These are phyloP conservation scores for Cygnus olor DNA, from an alignment of 2,797 vertebrate genomes.

Conservation along the genomic window DNA sequence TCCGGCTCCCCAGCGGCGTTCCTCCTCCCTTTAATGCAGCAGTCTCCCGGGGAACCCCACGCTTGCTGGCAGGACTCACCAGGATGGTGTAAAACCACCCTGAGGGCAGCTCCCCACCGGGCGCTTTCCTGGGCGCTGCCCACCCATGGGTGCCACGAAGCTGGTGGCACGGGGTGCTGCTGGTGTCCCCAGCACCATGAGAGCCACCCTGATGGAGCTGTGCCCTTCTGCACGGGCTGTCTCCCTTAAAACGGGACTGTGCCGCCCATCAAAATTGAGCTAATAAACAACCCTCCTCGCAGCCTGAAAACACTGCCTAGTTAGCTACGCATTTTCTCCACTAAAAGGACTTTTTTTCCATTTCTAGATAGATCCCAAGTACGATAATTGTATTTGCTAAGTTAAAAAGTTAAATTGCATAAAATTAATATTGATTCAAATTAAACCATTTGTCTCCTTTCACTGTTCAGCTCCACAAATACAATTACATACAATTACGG, in stretches of 20 bases:
- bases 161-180: neutral
- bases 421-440: slow-evolving; percentile 84
- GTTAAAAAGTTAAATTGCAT: slow-evolving; percentile 77
- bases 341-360: slow-evolving; percentile 10
- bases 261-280: rapidly evolving
- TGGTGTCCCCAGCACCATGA: no score
- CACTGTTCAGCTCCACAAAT: slow-evolving; percentile 69
- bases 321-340: neutral
- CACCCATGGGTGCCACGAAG: neutral
- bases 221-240: rapidly evolving
- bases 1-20: no score
- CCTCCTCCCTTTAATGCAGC: no score
- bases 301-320: neutral
- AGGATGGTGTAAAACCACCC: neutral
- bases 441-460: slow-evolving; percentile 79
- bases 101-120: neutral
- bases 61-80: neutral
- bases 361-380: slow-evolving; percentile 47
- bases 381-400: slow-evolving; percentile 71
- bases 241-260: rapidly evolving
- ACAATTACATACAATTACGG: slow-evolving; percentile 68
- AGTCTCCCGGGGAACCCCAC: neutral
- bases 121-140: no score
- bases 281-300: neutral
- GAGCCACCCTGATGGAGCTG: no score